Evolutionary conservation across 2,888 invertebrate species (phyloP), one percentile per base, ranked within the genome.

Genomic region (Melinopterus prodromus): DNA sequence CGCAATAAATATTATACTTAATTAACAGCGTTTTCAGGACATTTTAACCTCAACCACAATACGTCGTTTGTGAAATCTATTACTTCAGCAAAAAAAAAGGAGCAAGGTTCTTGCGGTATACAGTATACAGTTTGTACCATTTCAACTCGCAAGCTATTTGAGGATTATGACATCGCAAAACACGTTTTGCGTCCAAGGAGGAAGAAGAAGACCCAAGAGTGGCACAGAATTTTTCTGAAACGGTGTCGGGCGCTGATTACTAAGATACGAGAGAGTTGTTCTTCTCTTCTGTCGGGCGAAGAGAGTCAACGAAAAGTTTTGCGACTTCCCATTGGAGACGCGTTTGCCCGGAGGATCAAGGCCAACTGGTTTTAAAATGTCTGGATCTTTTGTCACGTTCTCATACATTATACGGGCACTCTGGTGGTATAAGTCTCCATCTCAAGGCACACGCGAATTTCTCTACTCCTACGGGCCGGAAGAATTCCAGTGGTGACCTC

Each of bases 361-460:
- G 77, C 77, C 16, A 77, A 77, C 77, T 69, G 69, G 77, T 77
- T 70, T 77, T 36, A 7, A 36, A 26, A 77, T 70, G 26, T 69
- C 77, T 70, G 69, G 77, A 70, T 77, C 69, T 77, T 75, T 70
- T 77, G 77, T 77, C 77, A 77, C 77, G 77, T 77, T 53, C 53
- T 7, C 53, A 12, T 53, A 12, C 12, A 53, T 53, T 53, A 53
- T 53, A 53, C 53, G 12, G 53, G 53, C 9, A 26, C 3, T 26
- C 26, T 12, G 53, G 53, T 53, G 53, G 53, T 53, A 53, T 53
- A 53, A 53, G 53, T 53, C 53, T 53, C 53, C 53, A 53, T 53
- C 53, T 53, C 12, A 53, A 53, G 12, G 53, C 53, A 12, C 53
- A 53, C 53, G 53, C 53, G 53, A 53, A 53, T 53, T 53, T 53